Percentiles rank a stretch among this genome's conserved stretches.
Conservation (phyloP, 2,113 vertebrate species). For the Grus americana region DNA sequence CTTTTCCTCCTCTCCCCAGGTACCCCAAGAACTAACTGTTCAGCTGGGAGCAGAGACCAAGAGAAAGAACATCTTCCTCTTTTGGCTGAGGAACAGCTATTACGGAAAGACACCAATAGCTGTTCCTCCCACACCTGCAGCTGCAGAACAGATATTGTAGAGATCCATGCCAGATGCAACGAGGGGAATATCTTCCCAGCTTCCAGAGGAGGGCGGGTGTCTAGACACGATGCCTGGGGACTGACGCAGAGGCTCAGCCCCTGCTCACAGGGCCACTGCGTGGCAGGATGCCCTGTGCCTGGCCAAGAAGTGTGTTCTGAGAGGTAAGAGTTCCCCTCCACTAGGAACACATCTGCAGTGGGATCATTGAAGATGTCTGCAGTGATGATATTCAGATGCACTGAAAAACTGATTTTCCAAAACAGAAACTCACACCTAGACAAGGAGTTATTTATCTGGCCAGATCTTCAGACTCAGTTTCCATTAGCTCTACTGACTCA, state of each 20-base stretch:
- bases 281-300: neutral
- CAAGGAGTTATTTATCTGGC: neutral
- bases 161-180: fast-evolving
- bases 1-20: neutral
- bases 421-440: neutral
- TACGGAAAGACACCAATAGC: neutral
- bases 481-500: neutral
- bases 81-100: neutral
- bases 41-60: neutral
- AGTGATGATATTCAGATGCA: neutral
- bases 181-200: neutral
- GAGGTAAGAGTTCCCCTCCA: neutral
- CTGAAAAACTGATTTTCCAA: neutral
- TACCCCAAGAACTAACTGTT: neutral
- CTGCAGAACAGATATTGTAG: neutral
- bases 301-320: neutral
- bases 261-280: fast-evolving
- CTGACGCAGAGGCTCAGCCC: neutral
- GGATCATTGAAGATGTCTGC: neutral
- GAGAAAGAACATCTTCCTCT: neutral
- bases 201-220: neutral
- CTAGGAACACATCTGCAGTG: neutral
- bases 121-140: neutral
- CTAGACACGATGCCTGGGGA: fast-evolving
- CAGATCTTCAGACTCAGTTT: neutral